Conservation (phyloP, 2,113 vertebrate species). For the Eulemur macaco region DNA sequence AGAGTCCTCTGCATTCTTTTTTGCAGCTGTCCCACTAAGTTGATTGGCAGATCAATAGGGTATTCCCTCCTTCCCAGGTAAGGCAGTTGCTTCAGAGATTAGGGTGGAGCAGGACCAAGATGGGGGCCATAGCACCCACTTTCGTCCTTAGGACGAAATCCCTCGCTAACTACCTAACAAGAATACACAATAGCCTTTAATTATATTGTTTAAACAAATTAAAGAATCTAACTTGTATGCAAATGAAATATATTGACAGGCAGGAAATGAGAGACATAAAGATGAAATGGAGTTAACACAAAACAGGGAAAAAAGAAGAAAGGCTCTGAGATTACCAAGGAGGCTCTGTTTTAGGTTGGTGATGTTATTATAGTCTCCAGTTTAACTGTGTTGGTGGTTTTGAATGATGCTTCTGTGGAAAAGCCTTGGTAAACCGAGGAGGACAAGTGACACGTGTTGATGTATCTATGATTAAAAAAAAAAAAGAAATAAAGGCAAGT, state of each 20-base stretch:
- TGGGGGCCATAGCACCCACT: no score
- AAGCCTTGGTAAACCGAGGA: neutral
- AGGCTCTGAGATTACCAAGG: neutral
- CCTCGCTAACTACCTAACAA: no score
- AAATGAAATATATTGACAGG: neutral
- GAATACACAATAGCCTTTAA: neutral
- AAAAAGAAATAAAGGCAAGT: neutral
- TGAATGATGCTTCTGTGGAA: neutral
- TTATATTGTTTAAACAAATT: neutral
- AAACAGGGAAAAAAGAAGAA: neutral
- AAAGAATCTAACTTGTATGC: neutral
- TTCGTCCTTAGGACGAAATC: no score
- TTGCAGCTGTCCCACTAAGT: no score
- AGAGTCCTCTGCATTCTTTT: no score
- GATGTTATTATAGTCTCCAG: neutral
- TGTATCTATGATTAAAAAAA: neutral
- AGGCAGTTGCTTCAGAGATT: no score
- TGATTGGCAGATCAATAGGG: no score
- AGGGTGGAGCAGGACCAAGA: no score
- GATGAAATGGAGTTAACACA: neutral
- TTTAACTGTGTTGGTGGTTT: neutral
- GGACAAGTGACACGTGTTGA: neutral
- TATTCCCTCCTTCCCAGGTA: no score
- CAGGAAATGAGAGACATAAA: neutral
- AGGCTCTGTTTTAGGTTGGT: fast-evolving